Base-by-base conservation (phyloP, 1,140 invertebrate species). In the Brachionus rotundiformis region DNA sequence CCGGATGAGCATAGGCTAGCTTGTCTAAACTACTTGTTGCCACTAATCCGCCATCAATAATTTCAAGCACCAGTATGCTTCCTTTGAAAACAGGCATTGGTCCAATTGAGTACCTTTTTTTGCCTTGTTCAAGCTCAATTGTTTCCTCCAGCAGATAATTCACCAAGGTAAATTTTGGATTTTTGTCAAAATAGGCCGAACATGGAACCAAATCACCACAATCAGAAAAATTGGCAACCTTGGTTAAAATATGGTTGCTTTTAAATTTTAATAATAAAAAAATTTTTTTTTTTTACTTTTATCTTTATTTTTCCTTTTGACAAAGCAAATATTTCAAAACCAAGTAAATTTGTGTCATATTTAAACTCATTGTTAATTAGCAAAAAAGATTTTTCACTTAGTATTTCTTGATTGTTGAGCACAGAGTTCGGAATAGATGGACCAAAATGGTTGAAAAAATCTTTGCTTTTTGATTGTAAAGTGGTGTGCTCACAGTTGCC, bases 371-470 rank as follows among this genome's bases (percentile, higher is more conserved):
- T 19, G 19, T 54, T 54, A 19, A 54, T 16, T 0, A 54, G n/a
- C 16, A 54, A 16, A 54, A 54, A 54, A 19, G 47, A 54, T 13
- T 63, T 63, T 1, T 33, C 27, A 27, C 4, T 63, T 29, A 29
- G 4, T 4, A 8, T 27, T 63, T 2, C 13, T 13, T 6, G 1
- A 63, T 10, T 27, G 13, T 29, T 31, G 27, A 13, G 10, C 13
- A 13, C 11, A 13, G 11, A 29, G 29, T 63, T 63, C 29, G 59
- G 29, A 11, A 27, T 29, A 10, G 27, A 10, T 29, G 25, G 59
- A 27, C 59, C 59, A 63, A 63, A 63, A 63, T 63, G 59, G 13
- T 63, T 63, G 2, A 31, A 29, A 63, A 63, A 63, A 63, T 13
- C 3, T 0, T 63, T 27, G 23, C 27, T 63, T 29, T 63, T 63